Percentiles rank a stretch among this genome's conserved stretches.
These are phyloP conservation scores for Geophilus truncorum DNA, from an alignment of 2,888 invertebrate genomes.

Conservation along the genomic window DNA sequence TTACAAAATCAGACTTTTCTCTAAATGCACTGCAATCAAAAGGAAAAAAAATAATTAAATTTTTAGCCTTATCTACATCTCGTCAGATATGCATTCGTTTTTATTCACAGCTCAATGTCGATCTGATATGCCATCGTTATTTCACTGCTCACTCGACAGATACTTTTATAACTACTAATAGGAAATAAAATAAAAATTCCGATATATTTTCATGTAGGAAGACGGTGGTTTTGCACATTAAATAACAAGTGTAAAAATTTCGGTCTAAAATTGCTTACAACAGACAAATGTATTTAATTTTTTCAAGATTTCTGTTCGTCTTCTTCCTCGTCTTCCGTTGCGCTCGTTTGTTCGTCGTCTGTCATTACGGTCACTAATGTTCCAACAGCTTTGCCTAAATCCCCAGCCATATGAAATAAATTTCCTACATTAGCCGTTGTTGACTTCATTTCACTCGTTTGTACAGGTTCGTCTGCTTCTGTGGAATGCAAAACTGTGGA, in stretches of 20 bases:
- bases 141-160: not conserved
- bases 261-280: not conserved
- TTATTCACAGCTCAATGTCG: not conserved
- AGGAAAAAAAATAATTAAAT: too few species aligned
- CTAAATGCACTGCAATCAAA: not conserved
- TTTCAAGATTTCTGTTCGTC: not conserved
- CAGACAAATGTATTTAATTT: not conserved
- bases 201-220: not conserved
- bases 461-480: slow-evolving; percentile 33
- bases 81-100: not conserved
- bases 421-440: slow-evolving; percentile 58
- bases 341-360: slow-evolving; percentile 58
- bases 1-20: not conserved
- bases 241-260: slow-evolving; percentile 14
- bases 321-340: slow-evolving; percentile 3
- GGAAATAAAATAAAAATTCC: not conserved
- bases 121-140: not conserved
- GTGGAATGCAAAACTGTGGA: slow-evolving; percentile 5
- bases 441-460: slow-evolving; percentile 40
- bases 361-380: slow-evolving; percentile 85
- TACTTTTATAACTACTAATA: too few species aligned
- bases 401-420: slow-evolving; percentile 79
- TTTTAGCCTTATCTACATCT: not conserved
- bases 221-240: not conserved
- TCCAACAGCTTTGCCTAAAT: slow-evolving; percentile 80